phyloP scores from a whole-genome alignment of 2,888 invertebrate species.

The Pyralis farinalis region DNA sequence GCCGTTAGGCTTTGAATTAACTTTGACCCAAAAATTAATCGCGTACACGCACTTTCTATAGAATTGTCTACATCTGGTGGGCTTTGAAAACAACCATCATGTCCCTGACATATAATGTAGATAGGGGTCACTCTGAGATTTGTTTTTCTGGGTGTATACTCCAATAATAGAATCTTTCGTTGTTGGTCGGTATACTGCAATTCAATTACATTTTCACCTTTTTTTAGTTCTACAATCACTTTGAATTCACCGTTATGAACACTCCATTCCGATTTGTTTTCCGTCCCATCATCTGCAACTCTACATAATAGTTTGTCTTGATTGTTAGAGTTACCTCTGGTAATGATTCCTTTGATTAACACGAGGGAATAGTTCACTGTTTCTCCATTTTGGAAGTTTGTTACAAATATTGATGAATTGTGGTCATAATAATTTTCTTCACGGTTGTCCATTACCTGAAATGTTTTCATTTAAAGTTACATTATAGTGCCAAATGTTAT shows the following conservation, averaged over 20 bases:
- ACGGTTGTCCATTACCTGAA: slow-evolving; percentile 79
- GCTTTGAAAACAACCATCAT: slow-evolving; percentile 89
- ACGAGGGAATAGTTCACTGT: slow-evolving; percentile 81
- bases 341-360: slow-evolving; percentile 82
- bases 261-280: slow-evolving; percentile 78
- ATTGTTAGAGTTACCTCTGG: slow-evolving; percentile 61
- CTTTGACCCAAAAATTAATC: slow-evolving; percentile 88
- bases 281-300: slow-evolving; percentile 57
- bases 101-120: slow-evolving; percentile 90
- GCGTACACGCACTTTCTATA: slow-evolving; percentile 86
- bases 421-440: slow-evolving; percentile 68
- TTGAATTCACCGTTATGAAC: slow-evolving; percentile 86
- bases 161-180: slow-evolving; percentile 65
- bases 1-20: slow-evolving; percentile 93
- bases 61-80: slow-evolving; percentile 83
- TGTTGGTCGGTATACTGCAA: slow-evolving; percentile 78
- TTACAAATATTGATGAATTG: slow-evolving; percentile 69
- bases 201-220: slow-evolving; percentile 83
- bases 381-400: slow-evolving; percentile 83
- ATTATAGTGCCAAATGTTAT: slow-evolving; percentile 24
- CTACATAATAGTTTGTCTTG: slow-evolving; percentile 65
- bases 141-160: slow-evolving; percentile 80
- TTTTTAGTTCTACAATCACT: slow-evolving; percentile 82
- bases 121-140: slow-evolving; percentile 87
- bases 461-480: slow-evolving; percentile 30